Base-by-base conservation (phyloP, 1,140 invertebrate genomes). In the Brachionus plicatilis region DNA sequence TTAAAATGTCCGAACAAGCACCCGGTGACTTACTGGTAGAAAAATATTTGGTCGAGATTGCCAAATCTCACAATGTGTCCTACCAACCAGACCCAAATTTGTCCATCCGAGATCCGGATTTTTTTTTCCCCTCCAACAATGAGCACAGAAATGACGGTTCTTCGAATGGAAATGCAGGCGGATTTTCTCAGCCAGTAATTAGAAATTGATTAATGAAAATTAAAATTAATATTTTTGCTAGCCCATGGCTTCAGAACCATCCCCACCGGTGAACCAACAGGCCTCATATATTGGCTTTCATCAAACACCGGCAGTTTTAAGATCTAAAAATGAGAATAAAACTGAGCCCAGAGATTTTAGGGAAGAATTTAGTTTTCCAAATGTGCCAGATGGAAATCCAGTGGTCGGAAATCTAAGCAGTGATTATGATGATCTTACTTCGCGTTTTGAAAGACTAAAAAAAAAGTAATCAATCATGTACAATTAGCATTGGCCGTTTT, bases 21-120 rank as follows among this genome's bases (percentile, higher is more conserved):
- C 98, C 98, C 2, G 95, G 96, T 0, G 98, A 97, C 88, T 90
- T 98, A 79, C 90, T 99, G 8, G 95, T 99, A 65, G 98, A 99
- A 89, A 95, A 95, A 75, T 91, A 91, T 86, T 88, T 91, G 87
- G 88, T 91, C 41, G 97, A 98, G 90, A 99, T 99, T 86, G 95
- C 97, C 5, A 97, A 95, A 88, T 95, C 94, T 88, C 96, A 96
- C 87, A 94, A 95, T 89, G 92, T 98, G 70, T 92, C 93, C 66
- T 98, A 97, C 89, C 93, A 94, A 86, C 95, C 96, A 17, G 95
- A 98, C 92, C 94, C 94, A 85, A 93, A 85, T 65, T 85, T 66
- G 84, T 85, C 84, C 5, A 70, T 27, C 70, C 85, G 60, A 20
- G 60, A 72, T 20, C 66, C 60, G 4, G 37, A 84, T 37, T 68